These are phyloP conservation scores for Dromococcyx pavoninus DNA, from an alignment of 2,797 vertebrate species.

Conservation along the genomic window DNA sequence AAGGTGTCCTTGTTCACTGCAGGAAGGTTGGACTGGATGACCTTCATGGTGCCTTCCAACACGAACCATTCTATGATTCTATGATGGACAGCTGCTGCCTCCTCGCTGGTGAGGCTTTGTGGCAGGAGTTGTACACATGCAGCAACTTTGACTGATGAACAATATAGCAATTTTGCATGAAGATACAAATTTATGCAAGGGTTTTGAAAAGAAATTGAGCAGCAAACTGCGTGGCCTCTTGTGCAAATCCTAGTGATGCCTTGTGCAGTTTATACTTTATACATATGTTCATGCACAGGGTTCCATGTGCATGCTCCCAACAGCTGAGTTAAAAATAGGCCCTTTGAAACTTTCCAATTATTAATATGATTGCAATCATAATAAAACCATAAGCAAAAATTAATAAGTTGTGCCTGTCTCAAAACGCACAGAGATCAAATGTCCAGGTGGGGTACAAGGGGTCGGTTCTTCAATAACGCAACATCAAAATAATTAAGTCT, in stretches of 20 bases:
- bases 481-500: constrained; percentile 22
- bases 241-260: background rate
- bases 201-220: background rate
- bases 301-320: rapidly evolving
- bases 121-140: rapidly evolving
- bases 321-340: background rate
- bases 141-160: background rate
- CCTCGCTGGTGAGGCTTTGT: background rate
- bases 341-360: background rate
- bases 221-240: background rate
- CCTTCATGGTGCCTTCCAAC: too few relatives aligned
- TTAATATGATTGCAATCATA: background rate
- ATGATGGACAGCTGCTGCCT: rapidly evolving
- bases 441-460: background rate
- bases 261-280: rapidly evolving
- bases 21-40: too few relatives aligned
- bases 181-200: background rate
- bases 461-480: background rate
- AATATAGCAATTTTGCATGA: background rate
- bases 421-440: background rate
- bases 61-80: too few relatives aligned
- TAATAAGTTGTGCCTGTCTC: background rate
- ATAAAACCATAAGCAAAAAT: background rate
- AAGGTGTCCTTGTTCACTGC: too few relatives aligned
- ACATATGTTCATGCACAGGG: rapidly evolving